Percentiles rank a stretch among this genome's conserved stretches.
Conservation (phyloP, 2,888 invertebrate species). For the Dynastes grantii region DNA sequence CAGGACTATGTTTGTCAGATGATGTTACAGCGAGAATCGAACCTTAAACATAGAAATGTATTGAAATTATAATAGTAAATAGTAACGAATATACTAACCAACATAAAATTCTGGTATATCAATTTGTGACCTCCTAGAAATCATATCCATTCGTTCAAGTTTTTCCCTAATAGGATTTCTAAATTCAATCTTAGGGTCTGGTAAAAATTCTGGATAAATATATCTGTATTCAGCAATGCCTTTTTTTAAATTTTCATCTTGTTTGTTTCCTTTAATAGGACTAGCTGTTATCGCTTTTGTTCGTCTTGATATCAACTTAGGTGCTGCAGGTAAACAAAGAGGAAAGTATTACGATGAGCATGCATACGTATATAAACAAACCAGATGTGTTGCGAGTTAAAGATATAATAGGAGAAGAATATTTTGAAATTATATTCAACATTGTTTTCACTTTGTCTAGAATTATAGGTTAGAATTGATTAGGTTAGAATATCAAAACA, state of each 20-base stretch:
- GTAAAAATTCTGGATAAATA: conserved; percentile 93
- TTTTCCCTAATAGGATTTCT: conserved; percentile 89
- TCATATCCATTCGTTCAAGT: conserved; percentile 94
- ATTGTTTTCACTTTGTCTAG: conserved; percentile 1
- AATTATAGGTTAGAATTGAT: conserved; percentile 32
- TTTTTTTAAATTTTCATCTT: conserved; percentile 37
- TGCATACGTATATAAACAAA: neutral
- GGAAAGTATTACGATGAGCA: neutral
- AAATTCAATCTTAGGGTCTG: conserved; percentile 84
- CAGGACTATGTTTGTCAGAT: conserved; percentile 88
- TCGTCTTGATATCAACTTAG: conserved; percentile 25
- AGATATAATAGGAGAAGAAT: conserved; percentile 14
- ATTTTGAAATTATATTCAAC: conserved; percentile 40
- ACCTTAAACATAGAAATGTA: conserved; percentile 72
- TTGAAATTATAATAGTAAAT: neutral
- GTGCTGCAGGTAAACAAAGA: conserved; percentile 4
- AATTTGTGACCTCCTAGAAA: conserved; percentile 84
- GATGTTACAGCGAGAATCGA: conserved; percentile 91
- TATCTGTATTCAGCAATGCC: conserved; percentile 75
- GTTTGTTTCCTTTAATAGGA: conserved; percentile 2
- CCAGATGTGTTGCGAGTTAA: conserved; percentile 30
- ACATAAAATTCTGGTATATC: conserved; percentile 99
- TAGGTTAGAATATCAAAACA: neutral
- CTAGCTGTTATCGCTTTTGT: conserved; percentile 22
- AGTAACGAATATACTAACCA: conserved; percentile 74